Evolutionary conservation across 2,113 vertebrate genomes (phyloP).

Genomic region (Calypte anna): DNA sequence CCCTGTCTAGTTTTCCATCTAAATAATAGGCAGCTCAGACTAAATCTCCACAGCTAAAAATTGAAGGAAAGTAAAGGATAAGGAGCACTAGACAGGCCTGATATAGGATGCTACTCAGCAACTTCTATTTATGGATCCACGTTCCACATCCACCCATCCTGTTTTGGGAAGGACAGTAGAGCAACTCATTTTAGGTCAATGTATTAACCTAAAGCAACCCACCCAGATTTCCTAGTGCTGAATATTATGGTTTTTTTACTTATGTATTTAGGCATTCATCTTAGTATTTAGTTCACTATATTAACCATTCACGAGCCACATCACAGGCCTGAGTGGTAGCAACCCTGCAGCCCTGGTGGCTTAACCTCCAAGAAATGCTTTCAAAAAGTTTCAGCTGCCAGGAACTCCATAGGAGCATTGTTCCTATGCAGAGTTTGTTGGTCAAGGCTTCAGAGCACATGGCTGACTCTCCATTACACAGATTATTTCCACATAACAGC

Average conservation of each 20-base stretch:
- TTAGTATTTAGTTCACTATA: background rate
- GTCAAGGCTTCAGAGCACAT: background rate
- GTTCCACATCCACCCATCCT: constrained; percentile 39
- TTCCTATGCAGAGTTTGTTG: background rate
- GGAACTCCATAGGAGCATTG: background rate
- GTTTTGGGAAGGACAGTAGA: constrained; percentile 13
- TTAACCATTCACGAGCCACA: background rate
- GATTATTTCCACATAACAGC: background rate
- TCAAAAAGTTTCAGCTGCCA: background rate
- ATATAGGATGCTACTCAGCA: constrained; percentile 23
- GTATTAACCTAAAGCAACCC: background rate
- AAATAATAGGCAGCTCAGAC: background rate
- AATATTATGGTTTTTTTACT: background rate
- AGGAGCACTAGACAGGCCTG: background rate
- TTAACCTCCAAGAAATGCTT: background rate
- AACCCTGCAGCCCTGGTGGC: background rate
- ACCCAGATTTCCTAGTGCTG: background rate
- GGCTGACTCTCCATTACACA: background rate
- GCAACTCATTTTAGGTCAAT: background rate
- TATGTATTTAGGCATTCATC: background rate
- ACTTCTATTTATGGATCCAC: constrained; percentile 39
- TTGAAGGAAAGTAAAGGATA: background rate
- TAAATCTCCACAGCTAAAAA: constrained; percentile 5
- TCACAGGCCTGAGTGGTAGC: background rate
- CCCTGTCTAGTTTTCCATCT: background rate